Base-by-base conservation (phyloP, 2,113 vertebrate genomes). In the Amphiprion percula region DNA sequence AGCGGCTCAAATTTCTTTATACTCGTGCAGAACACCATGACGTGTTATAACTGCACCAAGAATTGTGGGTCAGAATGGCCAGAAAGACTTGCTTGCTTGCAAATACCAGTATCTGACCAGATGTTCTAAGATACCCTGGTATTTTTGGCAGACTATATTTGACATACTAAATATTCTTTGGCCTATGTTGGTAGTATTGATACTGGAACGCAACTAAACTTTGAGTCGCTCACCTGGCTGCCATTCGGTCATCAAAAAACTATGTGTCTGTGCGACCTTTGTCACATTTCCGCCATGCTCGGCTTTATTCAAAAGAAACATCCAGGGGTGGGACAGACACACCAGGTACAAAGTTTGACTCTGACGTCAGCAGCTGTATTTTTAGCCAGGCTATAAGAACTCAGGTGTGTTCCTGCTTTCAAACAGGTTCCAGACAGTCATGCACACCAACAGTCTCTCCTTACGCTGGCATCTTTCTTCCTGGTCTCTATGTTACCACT, bases 301-400 rank as follows among this genome's bases (percentile, higher is more conserved):
- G 5, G 1, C 4, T 79, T 26, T 49, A 33, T 44, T 63, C 0
- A 49, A 61, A 44, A 62, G 1, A 58, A 37, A 7, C 54, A 11
- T 4, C 1, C 1, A 14, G 4, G 17, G 70, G 71, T 1, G 15
- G 63, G 30, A 21, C 7, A 0, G 63, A 44, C 82, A 85, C 84
- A 39, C 72, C 83, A 46, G 8, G 1, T 14, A 4, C 6, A 15
- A 52, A 26, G n/a, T 44, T 61, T 52, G 55, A 17, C 62, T 61
- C 11, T 12, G 3, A 74, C 60, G 66, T 82, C 77, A 16, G 37
- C 6, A n/a, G 52, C 60, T 81, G 78, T 93, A 91, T 93, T 92
- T 91, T 88, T 90, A 87, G 90, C 64, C 4, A 0, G 6, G 0
- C 78, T 93, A 90, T 91, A 93, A 91, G 82, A 89, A 10, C 72